Evolutionary conservation across 1,140 invertebrate species (phyloP), one percentile per base, ranked within the genome.

Genomic region (Megalonaias nervosa): DNA sequence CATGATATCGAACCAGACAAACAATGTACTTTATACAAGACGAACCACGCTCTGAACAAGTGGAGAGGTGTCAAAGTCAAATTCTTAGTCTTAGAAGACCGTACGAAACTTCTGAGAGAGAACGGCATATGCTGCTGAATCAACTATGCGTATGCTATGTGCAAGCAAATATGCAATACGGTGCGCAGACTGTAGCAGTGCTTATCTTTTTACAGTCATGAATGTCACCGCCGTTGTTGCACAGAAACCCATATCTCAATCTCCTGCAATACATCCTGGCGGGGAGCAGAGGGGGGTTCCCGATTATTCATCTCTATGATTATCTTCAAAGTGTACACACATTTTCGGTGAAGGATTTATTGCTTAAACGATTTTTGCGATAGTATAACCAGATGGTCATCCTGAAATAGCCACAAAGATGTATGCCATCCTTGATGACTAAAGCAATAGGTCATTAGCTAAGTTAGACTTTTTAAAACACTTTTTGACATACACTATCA

Each of bases 381-480:
- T 67, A 74, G 62, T 75, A 4, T 72, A 65, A 59, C 61, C 55
- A 23, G 38, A 48, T 16, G 65, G 66, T 19, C 17, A 71, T 4
- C 76, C 69, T 26, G 69, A 73, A 16, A 77, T 78, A 31, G 21
- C 61, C 56, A 38, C 68, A 14, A 58, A 26, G 26, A 66, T 77
- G 14, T 83, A 83, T 57, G 72, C 72, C 13, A 77, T 81, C 31
- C n/a, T 83, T n/a, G 81, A 83, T 72, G 81, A 83, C 48, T 79
- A 83, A 57, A 81, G 81, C 57, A 83, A 81, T n/a, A 65, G 65
- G 23, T 69, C 81, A 26, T 48, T 80, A 17, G 73, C 66, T 38
- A 74, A 61, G 26, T 19, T 75, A 66, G 75, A 74, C 31, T 55
- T 81, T 1, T 79, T 81, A 26, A 31, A 66, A 62, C 15, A 26